These are phyloP conservation scores for Aleadryas rufinucha DNA, from an alignment of 2,113 vertebrate species.

Conservation along the genomic window DNA sequence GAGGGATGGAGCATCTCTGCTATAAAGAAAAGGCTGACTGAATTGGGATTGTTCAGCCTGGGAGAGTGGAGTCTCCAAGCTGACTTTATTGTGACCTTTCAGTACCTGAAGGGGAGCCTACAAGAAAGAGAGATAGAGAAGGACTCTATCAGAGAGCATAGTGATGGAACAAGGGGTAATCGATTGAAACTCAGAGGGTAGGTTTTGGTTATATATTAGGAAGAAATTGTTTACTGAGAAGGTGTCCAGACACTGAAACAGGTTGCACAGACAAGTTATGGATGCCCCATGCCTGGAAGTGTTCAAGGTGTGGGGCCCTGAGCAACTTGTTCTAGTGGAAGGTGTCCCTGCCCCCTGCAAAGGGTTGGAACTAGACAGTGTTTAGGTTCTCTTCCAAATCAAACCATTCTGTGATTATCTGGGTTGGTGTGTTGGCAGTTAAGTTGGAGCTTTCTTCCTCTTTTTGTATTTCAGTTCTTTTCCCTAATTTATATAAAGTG, in stretches of 20 bases:
- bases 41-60: not conserved
- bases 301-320: not conserved
- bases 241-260: not conserved
- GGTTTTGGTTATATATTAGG: not conserved
- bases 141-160: not conserved
- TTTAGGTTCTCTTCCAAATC: not conserved
- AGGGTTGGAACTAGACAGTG: not conserved
- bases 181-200: not conserved
- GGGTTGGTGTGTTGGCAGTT: not conserved
- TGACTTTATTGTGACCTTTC: not conserved
- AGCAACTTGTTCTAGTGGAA: not conserved
- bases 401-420: not conserved
- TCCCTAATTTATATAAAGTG: not conserved
- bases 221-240: not conserved
- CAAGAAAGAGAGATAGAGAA: not conserved
- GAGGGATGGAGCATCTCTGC: not conserved
- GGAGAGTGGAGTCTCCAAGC: not conserved
- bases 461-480: not conserved
- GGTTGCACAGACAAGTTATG: not conserved
- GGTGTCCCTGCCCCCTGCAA: not conserved
- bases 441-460: not conserved
- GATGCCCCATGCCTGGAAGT: not conserved
- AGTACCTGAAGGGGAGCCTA: not conserved
- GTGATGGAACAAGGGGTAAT: not conserved
- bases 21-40: not conserved